Evolutionary conservation across 2,113 vertebrate species (phyloP), one percentile per base, ranked within the genome.

Genomic region (Ceyx melanurus): DNA sequence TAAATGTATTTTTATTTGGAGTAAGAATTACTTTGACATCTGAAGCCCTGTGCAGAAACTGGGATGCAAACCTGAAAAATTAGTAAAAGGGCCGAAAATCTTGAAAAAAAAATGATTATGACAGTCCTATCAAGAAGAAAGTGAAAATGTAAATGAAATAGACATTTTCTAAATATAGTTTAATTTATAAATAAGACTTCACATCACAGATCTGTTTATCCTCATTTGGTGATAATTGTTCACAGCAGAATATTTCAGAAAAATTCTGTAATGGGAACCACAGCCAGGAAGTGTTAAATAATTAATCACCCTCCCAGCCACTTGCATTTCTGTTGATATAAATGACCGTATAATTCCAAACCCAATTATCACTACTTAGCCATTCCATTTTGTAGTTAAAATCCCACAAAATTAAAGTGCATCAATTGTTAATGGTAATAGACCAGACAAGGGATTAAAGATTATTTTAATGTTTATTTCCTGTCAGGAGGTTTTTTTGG

Each of bases 401-500:
- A 98, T 97, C 97, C 98, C 97, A 97, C 98, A 97, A 97, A 98
- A 98, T 98, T 97, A 98, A 98, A 98, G 97, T 94, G 95, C 98
- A 98, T 98, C 97, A 98, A 98, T 98, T 98, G 97, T 98, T 98
- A 98, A 98, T 98, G 98, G 98, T 97, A 98, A 98, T 97, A 98
- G 97, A 97, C 97, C 95, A 98, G 97, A 98, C 97, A 97, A 97
- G 97, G 97, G 97, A 98, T 98, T 98, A 98, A 98, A 98, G 97
- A 98, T 98, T 98, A 98, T 98, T 98, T 98, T 98, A 98, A 98
- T 98, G 98, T 98, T 98, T 98, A 98, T 98, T 98, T 98, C 97
- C 97, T 97, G 97, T 98, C 97, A 97, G 95, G 96, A 97, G 97
- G 95, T 97, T 96, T 96, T 97, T 97, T 97, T 97, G 97, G 98